Evolutionary conservation across 2,888 invertebrate species (phyloP), one percentile per base, ranked within the genome.

Genomic region (Blera fallax): DNA sequence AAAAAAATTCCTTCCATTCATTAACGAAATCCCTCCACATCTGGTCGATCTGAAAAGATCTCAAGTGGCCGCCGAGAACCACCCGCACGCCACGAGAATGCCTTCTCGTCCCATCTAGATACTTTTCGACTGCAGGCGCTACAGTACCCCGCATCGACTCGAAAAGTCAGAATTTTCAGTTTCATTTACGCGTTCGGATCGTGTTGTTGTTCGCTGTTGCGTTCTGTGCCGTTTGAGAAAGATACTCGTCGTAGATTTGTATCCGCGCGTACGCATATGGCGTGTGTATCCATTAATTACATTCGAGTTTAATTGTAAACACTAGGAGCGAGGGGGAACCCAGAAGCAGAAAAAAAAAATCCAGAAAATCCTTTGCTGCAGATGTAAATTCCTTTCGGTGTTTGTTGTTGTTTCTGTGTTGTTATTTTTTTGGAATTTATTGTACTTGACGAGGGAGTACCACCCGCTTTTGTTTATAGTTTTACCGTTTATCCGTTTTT

Each of bases 41-140:
- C 83, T 83, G 73, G 78, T 32, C 73, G 67, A 77, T 78, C 73
- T 78, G 73, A 83, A 83, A 69, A 83, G 83, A 83, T 78, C 73
- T 83, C 78, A 83, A 83, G 78, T 78, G 70, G 56, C 56, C 43
- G 62, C 32, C 32, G n/a, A 11, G 34, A 50, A 69, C 69, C 81
- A 70, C 82, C 77, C 76, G 76, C 82, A 74, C 18, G 60, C 67
- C 60, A 58, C 40, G 62, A 62, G 48, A 50, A 34, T 40, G 60
- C 64, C 45, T n/a, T n/a, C 45, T 65, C 65, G 34, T 45, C 40
- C 37, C 37, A 37, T 2, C 37, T 3, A 37, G 3, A 11, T 8
- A 37, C 10, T n/a, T n/a, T n/a, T n/a, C n/a, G n/a, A 34, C 34
- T 34, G 5, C 34, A 34, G 18, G 60, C 60, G 62, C 60, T 65